Evolutionary conservation across 2,888 invertebrate species (phyloP).

Genomic region (Acronicta psi): DNA sequence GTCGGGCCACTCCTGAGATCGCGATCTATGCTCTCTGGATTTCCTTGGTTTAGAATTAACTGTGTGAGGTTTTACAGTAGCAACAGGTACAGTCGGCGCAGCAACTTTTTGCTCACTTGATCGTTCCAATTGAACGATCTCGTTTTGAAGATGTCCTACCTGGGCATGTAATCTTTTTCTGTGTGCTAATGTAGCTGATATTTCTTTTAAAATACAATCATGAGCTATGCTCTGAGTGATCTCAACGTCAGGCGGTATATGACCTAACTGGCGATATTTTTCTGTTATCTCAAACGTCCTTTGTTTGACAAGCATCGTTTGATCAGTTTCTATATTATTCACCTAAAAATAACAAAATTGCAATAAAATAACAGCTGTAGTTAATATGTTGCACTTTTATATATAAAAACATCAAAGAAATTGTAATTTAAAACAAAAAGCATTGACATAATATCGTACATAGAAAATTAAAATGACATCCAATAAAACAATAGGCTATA

Average conservation of each 20-base stretch:
- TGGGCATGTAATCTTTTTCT: constrained; percentile 95
- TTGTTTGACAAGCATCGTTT: constrained; percentile 92
- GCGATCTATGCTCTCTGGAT: constrained; percentile 92
- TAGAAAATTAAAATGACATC: constrained; percentile 41
- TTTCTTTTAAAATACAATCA: constrained; percentile 95
- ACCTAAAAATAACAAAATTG: constrained; percentile 77
- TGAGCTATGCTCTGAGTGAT: constrained; percentile 92
- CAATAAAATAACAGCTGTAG: constrained; percentile 16
- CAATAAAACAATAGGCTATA: constrained; percentile 29
- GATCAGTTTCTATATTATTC: constrained; percentile 92
- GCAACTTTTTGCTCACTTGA: constrained; percentile 90
- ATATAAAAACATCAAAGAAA: constrained; percentile 12
- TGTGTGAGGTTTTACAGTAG: constrained; percentile 83
- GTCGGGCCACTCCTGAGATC: constrained; percentile 97
- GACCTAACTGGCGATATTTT: constrained; percentile 90
- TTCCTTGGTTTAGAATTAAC: constrained; percentile 80
- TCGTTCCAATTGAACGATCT: constrained; percentile 93
- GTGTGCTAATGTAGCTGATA: constrained; percentile 94
- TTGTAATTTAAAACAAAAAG: constrained; percentile 25
- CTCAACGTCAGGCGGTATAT: constrained; percentile 88
- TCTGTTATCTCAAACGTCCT: constrained; percentile 94
- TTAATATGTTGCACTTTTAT: too few relatives aligned
- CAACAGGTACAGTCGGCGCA: constrained; percentile 72
- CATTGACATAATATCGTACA: constrained; percentile 53
- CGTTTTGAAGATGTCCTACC: constrained; percentile 93